These are phyloP conservation scores for Cetoscarus ocellatus DNA, from an alignment of 2,797 vertebrate genomes.

Conservation along the genomic window DNA sequence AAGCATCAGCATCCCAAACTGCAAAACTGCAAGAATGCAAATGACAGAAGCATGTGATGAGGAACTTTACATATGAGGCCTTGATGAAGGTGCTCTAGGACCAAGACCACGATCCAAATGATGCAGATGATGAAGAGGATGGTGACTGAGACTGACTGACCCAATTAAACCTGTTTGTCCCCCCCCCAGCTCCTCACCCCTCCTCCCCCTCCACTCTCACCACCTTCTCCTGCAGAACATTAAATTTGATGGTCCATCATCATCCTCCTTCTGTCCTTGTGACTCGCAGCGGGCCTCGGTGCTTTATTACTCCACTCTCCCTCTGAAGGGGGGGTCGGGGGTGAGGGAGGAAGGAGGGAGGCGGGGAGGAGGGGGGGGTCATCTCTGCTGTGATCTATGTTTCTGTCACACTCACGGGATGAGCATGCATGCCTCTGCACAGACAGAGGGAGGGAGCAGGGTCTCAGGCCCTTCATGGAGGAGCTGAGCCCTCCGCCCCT, in stretches of 20 bases:
- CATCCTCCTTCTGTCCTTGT: slow-evolving; percentile 63
- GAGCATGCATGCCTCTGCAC: background rate
- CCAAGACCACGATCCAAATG: slow-evolving; percentile 58
- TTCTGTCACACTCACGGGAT: slow-evolving; percentile 7
- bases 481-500: too few species aligned
- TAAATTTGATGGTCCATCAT: slow-evolving; percentile 71
- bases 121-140: slow-evolving; percentile 53
- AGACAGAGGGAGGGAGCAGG: background rate
- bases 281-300: slow-evolving; percentile 28
- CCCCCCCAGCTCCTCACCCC: slow-evolving; percentile 8
- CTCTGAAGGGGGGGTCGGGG: slow-evolving; percentile 33
- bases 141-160: slow-evolving; percentile 54
- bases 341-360: slow-evolving; percentile 34
- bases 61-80: slow-evolving; percentile 25
- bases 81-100: slow-evolving; percentile 38
- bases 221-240: slow-evolving; percentile 44
- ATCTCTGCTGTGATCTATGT: slow-evolving; percentile 40
- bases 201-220: slow-evolving; percentile 33
- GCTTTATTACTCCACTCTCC: slow-evolving; percentile 61
- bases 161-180: slow-evolving; percentile 60
- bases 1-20: slow-evolving; percentile 52
- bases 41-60: slow-evolving; percentile 23
- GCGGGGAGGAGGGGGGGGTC: too few species aligned
- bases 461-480: too few species aligned
- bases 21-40: slow-evolving; percentile 37